These are phyloP conservation scores for Parasteatoda tepidariorum DNA, from an alignment of 1,140 invertebrate species.

Conservation along the genomic window DNA sequence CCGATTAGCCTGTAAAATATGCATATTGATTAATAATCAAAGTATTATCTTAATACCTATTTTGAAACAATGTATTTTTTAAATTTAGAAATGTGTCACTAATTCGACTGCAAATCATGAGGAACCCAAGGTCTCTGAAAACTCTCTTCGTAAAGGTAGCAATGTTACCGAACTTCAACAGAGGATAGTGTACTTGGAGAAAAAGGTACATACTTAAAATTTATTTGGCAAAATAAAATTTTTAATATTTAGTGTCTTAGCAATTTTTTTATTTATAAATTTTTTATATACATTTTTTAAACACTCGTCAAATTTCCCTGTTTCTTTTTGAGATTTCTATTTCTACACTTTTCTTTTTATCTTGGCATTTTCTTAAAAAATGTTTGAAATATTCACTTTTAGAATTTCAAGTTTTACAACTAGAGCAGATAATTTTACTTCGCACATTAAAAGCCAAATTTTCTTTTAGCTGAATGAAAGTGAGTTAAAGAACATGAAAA, in stretches of 20 bases:
- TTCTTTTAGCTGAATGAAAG: conserved; percentile 53
- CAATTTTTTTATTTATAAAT: background rate
- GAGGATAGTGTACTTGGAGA: conserved; percentile 47
- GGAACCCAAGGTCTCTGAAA: conserved; percentile 29
- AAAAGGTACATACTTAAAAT: conserved; percentile 17
- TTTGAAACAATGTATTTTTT: background rate
- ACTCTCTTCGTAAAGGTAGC: conserved; percentile 9
- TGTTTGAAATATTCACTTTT: no score
- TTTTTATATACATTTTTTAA: background rate
- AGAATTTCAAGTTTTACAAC: no score
- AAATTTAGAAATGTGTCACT: conserved; percentile 42
- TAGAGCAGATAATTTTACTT: background rate
- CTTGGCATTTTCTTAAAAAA: no score
- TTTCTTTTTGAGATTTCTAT: no score
- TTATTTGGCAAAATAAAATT: background rate
- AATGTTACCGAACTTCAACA: conserved; percentile 50
- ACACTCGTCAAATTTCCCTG: background rate
- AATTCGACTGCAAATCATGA: conserved; percentile 42
- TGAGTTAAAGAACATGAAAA: conserved; percentile 54
- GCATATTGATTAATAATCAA: background rate
- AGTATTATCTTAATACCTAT: background rate
- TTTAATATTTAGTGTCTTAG: background rate
- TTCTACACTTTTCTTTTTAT: no score
- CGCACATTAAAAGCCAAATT: background rate
- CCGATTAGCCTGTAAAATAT: no score